phyloP scores from a whole-genome alignment of 2,888 invertebrate species.

The Spodoptera littoralis region DNA sequence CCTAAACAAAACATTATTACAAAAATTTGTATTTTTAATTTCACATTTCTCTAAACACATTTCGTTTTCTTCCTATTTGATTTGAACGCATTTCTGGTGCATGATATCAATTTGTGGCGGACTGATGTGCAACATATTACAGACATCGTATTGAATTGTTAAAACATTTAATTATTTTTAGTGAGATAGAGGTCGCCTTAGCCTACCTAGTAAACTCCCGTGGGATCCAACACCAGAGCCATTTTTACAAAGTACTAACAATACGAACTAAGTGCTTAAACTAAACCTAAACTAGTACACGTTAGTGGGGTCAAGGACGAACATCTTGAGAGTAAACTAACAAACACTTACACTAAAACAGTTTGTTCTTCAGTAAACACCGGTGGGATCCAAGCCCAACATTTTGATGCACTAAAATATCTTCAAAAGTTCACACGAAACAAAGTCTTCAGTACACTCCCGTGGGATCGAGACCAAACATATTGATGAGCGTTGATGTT shows the following conservation, averaged over 20 bases:
- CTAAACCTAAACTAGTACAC: conserved; percentile 74
- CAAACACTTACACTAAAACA: conserved; percentile 64
- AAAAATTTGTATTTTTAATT: conserved; percentile 56
- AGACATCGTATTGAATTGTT: conserved; percentile 57
- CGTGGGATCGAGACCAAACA: conserved; percentile 83
- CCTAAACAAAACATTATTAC: conserved; percentile 76
- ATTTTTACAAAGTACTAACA: conserved; percentile 65
- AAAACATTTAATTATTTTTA: conserved; percentile 46
- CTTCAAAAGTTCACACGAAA: conserved; percentile 58
- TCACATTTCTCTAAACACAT: conserved; percentile 39
- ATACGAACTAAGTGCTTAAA: conserved; percentile 49
- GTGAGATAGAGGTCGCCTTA: conserved; percentile 37
- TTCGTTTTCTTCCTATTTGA: conserved; percentile 84
- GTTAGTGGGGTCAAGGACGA: conserved; percentile 72
- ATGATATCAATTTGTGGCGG: conserved; percentile 80
- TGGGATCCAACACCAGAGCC: conserved; percentile 77
- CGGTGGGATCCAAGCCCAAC: conserved; percentile 72
- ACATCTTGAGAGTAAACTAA: conserved; percentile 59
- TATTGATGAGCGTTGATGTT: conserved; percentile 63
- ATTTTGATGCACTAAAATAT: conserved; percentile 70
- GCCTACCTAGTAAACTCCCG: conserved; percentile 73
- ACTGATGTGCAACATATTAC: conserved; percentile 71
- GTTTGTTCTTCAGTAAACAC: conserved; percentile 68
- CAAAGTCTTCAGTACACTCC: conserved; percentile 80
- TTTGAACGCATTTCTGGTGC: conserved; percentile 79